Percentiles rank a stretch among this genome's conserved stretches.
phyloP scores from a whole-genome alignment of 2,113 vertebrate species.

The Pygoscelis adeliae region DNA sequence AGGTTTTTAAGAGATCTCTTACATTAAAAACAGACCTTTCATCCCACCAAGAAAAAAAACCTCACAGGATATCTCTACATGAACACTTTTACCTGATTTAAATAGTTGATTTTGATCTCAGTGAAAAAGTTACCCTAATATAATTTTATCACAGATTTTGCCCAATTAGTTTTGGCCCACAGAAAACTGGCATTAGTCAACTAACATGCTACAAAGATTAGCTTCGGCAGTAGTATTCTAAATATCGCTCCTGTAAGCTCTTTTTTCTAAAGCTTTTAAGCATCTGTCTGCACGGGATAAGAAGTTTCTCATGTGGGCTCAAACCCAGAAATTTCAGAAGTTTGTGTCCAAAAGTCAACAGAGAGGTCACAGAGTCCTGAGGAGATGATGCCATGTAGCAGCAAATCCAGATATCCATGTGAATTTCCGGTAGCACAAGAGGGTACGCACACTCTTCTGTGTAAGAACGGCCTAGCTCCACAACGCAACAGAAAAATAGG shows the following conservation, averaged over 20 bases:
- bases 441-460: neutral
- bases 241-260: neutral
- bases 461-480: neutral
- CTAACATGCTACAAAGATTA: constrained; percentile 23
- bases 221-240: neutral
- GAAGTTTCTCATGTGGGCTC: neutral
- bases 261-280: neutral
- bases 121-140: neutral
- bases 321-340: neutral
- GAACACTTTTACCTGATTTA: neutral
- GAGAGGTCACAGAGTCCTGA: neutral
- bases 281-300: neutral
- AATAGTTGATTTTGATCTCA: constrained; percentile 41
- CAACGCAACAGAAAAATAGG: neutral
- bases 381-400: neutral
- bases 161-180: constrained; percentile 40
- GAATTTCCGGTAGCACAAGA: neutral
- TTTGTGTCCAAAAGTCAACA: neutral
- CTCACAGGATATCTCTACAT: neutral
- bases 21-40: neutral
- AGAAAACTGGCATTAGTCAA: constrained; percentile 4
- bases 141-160: constrained; percentile 30
- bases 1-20: neutral
- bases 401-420: neutral
- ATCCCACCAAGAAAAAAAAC: neutral